Evolutionary conservation across 2,888 invertebrate species (phyloP).

Genomic region (Tricholauxania praeusta): DNA sequence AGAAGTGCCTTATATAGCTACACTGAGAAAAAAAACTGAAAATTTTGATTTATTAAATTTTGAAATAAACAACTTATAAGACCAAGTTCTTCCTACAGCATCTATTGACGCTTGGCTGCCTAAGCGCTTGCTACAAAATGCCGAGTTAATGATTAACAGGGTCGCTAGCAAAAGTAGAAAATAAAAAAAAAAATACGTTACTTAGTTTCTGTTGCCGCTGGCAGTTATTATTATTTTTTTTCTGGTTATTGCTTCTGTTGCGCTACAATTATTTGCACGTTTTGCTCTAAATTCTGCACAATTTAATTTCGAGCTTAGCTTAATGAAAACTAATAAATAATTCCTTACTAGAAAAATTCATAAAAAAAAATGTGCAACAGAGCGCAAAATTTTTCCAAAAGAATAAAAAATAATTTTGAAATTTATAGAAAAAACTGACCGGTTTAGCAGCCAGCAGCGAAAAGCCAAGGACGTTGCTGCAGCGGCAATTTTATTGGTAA

Average conservation of each 20-base stretch:
- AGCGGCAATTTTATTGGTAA: background rate
- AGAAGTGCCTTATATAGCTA: background rate
- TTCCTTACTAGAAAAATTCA: background rate
- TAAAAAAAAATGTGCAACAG: slow-evolving; percentile 18
- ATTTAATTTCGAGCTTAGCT: slow-evolving; percentile 1
- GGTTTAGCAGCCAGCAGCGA: background rate
- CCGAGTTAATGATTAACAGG: too few relatives aligned
- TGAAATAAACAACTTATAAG: background rate
- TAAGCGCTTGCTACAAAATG: too few relatives aligned
- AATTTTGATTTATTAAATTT: background rate
- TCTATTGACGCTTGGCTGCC: background rate
- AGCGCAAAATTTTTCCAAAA: slow-evolving; percentile 14
- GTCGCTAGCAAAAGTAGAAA: too few relatives aligned
- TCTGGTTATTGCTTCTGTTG: slow-evolving; percentile 1
- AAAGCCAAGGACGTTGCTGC: slow-evolving; percentile 20
- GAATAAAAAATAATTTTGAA: background rate
- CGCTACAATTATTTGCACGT: slow-evolving; percentile 26
- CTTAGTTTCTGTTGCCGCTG: background rate
- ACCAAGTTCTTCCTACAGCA: background rate
- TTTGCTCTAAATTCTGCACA: slow-evolving; percentile 32
- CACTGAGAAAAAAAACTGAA: background rate
- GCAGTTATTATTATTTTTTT: background rate
- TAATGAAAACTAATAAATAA: slow-evolving; percentile 18
- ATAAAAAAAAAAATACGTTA: background rate
- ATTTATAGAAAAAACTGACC: background rate